phyloP scores from a whole-genome alignment of 2,888 invertebrate species.

The Scaptomyza flava region DNA sequence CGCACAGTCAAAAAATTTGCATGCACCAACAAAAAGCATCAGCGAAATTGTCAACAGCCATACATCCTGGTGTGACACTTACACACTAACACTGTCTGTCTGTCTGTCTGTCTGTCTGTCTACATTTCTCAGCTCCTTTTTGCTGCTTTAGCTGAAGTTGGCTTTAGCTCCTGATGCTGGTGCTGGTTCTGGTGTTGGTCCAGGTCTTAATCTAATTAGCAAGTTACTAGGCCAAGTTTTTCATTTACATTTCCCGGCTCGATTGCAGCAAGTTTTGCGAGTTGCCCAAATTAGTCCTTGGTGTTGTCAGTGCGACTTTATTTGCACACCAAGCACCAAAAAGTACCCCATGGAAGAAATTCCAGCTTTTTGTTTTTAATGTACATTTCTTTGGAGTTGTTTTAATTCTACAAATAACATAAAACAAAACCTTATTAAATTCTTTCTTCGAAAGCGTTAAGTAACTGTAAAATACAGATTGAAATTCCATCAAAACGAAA shows the following conservation, averaged over 20 bases:
- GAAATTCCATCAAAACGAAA: too few relatives aligned
- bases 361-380: too few relatives aligned
- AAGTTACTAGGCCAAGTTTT: conserved; percentile 58
- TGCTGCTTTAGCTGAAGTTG: conserved; percentile 10
- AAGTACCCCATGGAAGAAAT: background rate
- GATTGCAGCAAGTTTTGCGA: conserved; percentile 23
- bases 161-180: conserved; percentile 22
- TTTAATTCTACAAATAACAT: too few relatives aligned
- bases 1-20: conserved; percentile 66
- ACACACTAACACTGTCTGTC: conserved; percentile 2
- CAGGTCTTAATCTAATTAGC: conserved; percentile 67
- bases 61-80: conserved; percentile 30
- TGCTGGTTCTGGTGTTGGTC: conserved; percentile 4
- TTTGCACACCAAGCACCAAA: background rate
- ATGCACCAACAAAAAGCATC: conserved; percentile 46
- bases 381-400: background rate
- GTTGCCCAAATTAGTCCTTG: conserved; percentile 41
- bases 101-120: background rate
- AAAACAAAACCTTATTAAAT: too few relatives aligned
- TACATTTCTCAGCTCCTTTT: conserved; percentile 2
- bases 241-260: conserved; percentile 68
- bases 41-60: conserved; percentile 63
- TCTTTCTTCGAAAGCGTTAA: too few relatives aligned
- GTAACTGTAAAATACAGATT: too few relatives aligned
- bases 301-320: conserved; percentile 21